phyloP scores from a whole-genome alignment of 1,140 invertebrate species.

The Drosophila parabipectinata region DNA sequence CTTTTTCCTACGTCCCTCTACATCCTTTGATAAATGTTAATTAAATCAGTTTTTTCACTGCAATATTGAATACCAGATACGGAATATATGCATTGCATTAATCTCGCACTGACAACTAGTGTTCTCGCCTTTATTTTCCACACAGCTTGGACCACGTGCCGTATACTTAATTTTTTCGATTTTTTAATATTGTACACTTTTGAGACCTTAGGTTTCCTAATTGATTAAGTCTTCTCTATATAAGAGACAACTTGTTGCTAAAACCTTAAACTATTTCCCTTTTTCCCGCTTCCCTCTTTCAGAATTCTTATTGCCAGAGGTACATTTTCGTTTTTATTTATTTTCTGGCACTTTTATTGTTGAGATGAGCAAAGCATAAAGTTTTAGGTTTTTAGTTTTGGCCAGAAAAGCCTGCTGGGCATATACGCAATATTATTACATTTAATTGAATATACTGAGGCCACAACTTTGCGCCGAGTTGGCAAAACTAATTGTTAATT shows the following conservation, averaged over 20 bases:
- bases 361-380: background rate
- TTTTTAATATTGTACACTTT: slow-evolving; percentile 7
- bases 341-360: slow-evolving; percentile 1
- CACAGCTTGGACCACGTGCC: slow-evolving; percentile 32
- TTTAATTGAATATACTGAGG: slow-evolving; percentile 52
- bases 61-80: background rate
- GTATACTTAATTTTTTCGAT: slow-evolving; percentile 37
- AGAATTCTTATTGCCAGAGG: background rate
- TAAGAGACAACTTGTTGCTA: slow-evolving; percentile 27
- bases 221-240: background rate
- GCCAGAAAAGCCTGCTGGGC: slow-evolving; percentile 16
- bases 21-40: slow-evolving; percentile 49
- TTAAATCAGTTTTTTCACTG: slow-evolving; percentile 49
- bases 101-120: slow-evolving; percentile 7
- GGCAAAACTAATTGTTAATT: slow-evolving; percentile 76
- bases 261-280: slow-evolving; percentile 22
- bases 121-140: background rate
- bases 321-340: slow-evolving; percentile 27
- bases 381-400: slow-evolving; percentile 14
- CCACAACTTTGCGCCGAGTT: slow-evolving; percentile 50
- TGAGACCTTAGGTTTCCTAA: background rate
- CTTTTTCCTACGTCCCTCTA: background rate
- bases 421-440: slow-evolving; percentile 59
- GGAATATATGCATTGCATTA: slow-evolving; percentile 29
- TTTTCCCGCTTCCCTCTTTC: background rate